These are phyloP conservation scores for Stramonita haemastoma DNA, from an alignment of 2,888 invertebrate species.

Conservation along the genomic window DNA sequence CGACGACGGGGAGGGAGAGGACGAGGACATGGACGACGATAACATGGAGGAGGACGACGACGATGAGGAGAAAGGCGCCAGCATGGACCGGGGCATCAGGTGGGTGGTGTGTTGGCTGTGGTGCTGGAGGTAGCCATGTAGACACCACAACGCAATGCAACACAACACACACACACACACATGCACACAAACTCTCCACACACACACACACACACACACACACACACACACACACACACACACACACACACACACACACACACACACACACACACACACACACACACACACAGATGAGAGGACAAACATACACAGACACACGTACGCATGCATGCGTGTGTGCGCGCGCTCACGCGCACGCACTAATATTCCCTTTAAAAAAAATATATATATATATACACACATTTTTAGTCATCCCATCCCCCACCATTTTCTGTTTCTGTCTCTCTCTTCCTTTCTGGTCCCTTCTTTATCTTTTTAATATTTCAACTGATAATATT, in stretches of 20 bases:
- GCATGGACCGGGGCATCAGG: slow-evolving; percentile 31
- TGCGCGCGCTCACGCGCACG: background rate
- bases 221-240: slow-evolving; percentile 1
- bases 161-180: background rate
- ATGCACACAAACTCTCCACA: background rate
- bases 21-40: slow-evolving; percentile 57
- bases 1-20: slow-evolving; percentile 52
- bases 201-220: background rate
- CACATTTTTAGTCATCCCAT: too few relatives aligned
- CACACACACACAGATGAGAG: background rate
- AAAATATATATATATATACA: too few relatives aligned
- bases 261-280: background rate
- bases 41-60: slow-evolving; percentile 72
- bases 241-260: slow-evolving; percentile 6
- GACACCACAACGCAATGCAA: too few relatives aligned
- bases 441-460: too few relatives aligned
- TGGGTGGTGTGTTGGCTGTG: background rate
- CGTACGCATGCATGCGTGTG: background rate
- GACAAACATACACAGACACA: background rate
- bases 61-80: slow-evolving; percentile 64
- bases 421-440: too few relatives aligned
- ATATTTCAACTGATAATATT: too few relatives aligned
- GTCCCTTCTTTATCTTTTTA: too few relatives aligned
- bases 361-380: background rate
- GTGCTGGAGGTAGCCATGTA: too few relatives aligned